Evolutionary conservation across 2,797 vertebrate genomes (phyloP).

Genomic region (Helostoma temminkii): DNA sequence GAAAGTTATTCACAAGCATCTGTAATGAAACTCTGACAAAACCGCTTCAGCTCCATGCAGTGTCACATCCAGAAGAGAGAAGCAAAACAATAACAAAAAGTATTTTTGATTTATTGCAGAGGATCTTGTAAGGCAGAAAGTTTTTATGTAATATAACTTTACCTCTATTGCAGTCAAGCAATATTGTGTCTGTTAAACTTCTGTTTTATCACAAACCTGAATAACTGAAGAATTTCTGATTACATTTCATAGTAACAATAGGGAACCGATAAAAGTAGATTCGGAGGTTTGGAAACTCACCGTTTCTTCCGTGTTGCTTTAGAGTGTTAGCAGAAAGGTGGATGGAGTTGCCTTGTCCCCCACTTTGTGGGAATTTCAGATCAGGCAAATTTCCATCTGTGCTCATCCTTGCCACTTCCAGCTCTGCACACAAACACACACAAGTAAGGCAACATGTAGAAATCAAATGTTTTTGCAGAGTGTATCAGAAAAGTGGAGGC

Average conservation of each 20-base stretch:
- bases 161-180: background rate
- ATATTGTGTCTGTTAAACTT: conserved; percentile 2
- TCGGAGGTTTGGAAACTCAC: conserved; percentile 76
- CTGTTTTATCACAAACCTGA: conserved; percentile 1
- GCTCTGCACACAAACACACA: conserved; percentile 81
- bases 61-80: conserved; percentile 2
- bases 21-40: conserved; percentile 45
- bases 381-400: conserved; percentile 96
- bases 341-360: conserved; percentile 92
- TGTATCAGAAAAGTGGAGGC: background rate
- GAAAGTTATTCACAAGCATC: conserved; percentile 48
- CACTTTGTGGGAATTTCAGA: conserved; percentile 94
- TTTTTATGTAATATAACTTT: conserved; percentile 4
- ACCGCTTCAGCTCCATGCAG: background rate
- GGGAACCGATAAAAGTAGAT: background rate
- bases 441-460: conserved; percentile 10
- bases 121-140: background rate
- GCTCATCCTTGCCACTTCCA: conserved; percentile 97
- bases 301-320: conserved; percentile 97
- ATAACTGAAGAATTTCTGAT: background rate
- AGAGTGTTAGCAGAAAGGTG: conserved; percentile 96
- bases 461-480: background rate
- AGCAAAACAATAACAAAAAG: background rate
- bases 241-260: conserved; percentile 17
- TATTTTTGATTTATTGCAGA: conserved; percentile 36